Evolutionary conservation across 2,797 vertebrate species (phyloP).

Genomic region (Danio kyathit): DNA sequence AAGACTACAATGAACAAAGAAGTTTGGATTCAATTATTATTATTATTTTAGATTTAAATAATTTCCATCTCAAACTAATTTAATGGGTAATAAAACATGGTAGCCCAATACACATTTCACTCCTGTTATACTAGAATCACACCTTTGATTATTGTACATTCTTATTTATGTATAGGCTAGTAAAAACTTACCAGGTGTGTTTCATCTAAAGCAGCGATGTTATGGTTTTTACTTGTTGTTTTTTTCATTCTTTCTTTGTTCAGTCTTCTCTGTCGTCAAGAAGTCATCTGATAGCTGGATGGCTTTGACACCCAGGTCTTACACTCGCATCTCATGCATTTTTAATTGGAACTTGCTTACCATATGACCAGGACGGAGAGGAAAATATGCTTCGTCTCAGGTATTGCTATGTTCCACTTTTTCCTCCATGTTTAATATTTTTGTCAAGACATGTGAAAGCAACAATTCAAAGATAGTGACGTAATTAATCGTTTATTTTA

Average conservation of each 20-base stretch:
- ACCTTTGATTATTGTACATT: background rate
- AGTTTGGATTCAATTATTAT: background rate
- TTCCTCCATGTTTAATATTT: background rate
- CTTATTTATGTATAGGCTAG: background rate
- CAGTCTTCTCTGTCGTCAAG: conserved; percentile 62
- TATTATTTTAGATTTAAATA: too few relatives aligned
- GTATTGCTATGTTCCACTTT: background rate
- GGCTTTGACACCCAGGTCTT: conserved; percentile 62
- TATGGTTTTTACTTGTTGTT: conserved; percentile 64
- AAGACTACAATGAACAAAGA: background rate
- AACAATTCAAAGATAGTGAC: background rate
- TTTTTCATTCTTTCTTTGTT: conserved; percentile 68
- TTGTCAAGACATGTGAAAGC: background rate
- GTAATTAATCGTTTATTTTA: background rate
- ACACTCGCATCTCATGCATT: conserved; percentile 69
- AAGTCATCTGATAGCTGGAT: conserved; percentile 75
- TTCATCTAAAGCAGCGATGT: background rate
- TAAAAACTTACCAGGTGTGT: conserved; percentile 32
- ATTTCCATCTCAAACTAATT: background rate
- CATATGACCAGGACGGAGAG: conserved; percentile 2
- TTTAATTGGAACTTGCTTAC: conserved; percentile 63
- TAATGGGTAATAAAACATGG: background rate
- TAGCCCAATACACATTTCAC: background rate
- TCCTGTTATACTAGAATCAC: background rate
- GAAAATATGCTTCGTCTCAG: background rate